Percentiles rank a stretch among this genome's conserved stretches.
These are phyloP conservation scores for Siniperca scherzeri DNA, from an alignment of 2,797 vertebrate species.

Conservation along the genomic window DNA sequence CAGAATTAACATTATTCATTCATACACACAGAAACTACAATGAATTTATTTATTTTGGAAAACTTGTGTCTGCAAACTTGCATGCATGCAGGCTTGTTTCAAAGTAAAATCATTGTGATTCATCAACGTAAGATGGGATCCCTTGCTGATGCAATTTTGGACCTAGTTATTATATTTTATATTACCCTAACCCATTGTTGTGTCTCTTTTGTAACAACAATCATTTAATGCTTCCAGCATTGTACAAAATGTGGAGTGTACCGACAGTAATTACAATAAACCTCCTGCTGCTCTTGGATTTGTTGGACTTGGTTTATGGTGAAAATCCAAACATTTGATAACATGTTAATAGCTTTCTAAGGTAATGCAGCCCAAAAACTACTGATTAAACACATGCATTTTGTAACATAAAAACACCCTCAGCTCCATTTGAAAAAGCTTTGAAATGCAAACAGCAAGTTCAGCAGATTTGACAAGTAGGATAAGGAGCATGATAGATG, in stretches of 20 bases:
- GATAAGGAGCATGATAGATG: slow-evolving; percentile 73
- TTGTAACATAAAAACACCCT: slow-evolving; percentile 45
- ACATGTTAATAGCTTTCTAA: slow-evolving; percentile 21
- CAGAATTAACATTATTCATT: not conserved
- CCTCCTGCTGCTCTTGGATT: slow-evolving; percentile 31
- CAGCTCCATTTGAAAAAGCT: slow-evolving; percentile 44
- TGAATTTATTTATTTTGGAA: slow-evolving; percentile 7
- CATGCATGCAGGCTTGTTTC: not conserved
- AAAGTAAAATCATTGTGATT: slow-evolving; percentile 15
- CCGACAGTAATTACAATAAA: slow-evolving; percentile 31
- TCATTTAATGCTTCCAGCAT: slow-evolving; percentile 23
- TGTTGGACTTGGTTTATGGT: slow-evolving; percentile 22
- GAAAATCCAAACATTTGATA: slow-evolving; percentile 22
- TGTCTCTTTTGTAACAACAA: slow-evolving; percentile 12
- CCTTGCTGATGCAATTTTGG: slow-evolving; percentile 25
- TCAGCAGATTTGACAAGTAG: slow-evolving; percentile 69
- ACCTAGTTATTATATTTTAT: not conserved
- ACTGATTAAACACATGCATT: slow-evolving; percentile 36
- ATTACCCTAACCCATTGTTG: not conserved
- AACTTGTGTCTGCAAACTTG: slow-evolving; percentile 3
- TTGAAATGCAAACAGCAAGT: slow-evolving; percentile 60
- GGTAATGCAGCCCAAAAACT: slow-evolving; percentile 14
- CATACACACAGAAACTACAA: not conserved
- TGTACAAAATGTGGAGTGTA: not conserved
- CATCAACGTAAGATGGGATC: slow-evolving; percentile 6